Evolutionary conservation across 2,888 invertebrate genomes (phyloP).

Genomic region (Cataglyphis albicans): DNA sequence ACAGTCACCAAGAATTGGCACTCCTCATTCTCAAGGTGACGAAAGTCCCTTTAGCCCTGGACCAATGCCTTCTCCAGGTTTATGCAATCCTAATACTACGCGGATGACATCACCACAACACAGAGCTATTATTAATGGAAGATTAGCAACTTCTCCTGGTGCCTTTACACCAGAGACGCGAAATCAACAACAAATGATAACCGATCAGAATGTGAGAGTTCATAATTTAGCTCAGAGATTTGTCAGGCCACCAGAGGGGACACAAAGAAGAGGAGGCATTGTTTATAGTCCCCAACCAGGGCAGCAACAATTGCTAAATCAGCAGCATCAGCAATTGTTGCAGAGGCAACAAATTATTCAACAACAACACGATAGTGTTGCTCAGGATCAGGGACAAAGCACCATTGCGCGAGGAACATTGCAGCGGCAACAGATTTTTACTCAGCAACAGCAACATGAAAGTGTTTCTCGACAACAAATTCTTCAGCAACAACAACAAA

Average conservation of each 20-base stretch:
- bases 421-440: conserved; percentile 70
- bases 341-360: conserved; percentile 86
- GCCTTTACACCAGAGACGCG: conserved; percentile 80
- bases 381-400: conserved; percentile 67
- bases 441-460: conserved; percentile 14
- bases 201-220: conserved; percentile 78
- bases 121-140: conserved; percentile 83
- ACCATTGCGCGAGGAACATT: conserved; percentile 74
- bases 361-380: conserved; percentile 84
- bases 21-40: conserved; percentile 88
- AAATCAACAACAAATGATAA: conserved; percentile 82
- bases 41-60: conserved; percentile 88
- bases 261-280: conserved; percentile 82
- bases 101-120: conserved; percentile 89
- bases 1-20: conserved; percentile 88
- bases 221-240: conserved; percentile 84
- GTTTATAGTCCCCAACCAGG: conserved; percentile 83
- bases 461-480: conserved; percentile 66
- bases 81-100: conserved; percentile 84
- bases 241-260: conserved; percentile 85
- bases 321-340: conserved; percentile 85
- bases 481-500: conserved; percentile 79
- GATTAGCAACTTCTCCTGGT: conserved; percentile 88
- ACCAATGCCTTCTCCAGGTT: conserved; percentile 86
- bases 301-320: conserved; percentile 81